phyloP scores from a whole-genome alignment of 2,113 vertebrate genomes.

The Hippolais icterina region DNA sequence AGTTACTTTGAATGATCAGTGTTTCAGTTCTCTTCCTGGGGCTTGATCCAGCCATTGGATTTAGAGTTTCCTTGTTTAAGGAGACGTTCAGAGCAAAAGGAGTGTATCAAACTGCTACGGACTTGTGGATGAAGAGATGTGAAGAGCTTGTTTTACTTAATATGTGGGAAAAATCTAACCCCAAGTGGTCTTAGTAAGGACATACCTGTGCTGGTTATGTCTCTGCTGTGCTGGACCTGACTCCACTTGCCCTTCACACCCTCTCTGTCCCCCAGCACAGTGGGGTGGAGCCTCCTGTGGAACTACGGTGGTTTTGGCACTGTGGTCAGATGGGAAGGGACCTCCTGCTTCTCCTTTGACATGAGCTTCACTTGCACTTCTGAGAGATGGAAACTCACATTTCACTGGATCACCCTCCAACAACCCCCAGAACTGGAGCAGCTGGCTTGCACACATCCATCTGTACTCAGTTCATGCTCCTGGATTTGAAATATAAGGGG shows the following conservation, averaged over 20 bases:
- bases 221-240: background rate
- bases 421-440: background rate
- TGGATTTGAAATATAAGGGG: background rate
- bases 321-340: background rate
- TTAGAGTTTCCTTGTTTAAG: background rate
- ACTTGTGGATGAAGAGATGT: background rate
- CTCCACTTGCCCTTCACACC: background rate
- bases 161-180: background rate
- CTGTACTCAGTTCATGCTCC: background rate
- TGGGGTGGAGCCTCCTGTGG: background rate
- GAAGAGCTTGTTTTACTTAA: background rate
- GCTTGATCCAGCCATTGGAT: background rate
- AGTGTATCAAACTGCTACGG: accelerated
- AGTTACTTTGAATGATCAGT: background rate
- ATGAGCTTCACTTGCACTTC: background rate
- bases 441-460: background rate
- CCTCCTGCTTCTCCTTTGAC: background rate
- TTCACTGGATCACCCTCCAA: background rate
- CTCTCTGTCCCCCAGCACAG: background rate
- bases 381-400: background rate
- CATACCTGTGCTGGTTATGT: background rate
- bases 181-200: background rate
- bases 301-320: background rate
- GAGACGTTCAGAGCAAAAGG: background rate
- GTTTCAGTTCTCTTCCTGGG: background rate